A percentile compares a stretch with the other conserved stretches of the same genome.
phyloP scores from a whole-genome alignment of 2,888 invertebrate genomes.

The Pilophorus perplexus region DNA sequence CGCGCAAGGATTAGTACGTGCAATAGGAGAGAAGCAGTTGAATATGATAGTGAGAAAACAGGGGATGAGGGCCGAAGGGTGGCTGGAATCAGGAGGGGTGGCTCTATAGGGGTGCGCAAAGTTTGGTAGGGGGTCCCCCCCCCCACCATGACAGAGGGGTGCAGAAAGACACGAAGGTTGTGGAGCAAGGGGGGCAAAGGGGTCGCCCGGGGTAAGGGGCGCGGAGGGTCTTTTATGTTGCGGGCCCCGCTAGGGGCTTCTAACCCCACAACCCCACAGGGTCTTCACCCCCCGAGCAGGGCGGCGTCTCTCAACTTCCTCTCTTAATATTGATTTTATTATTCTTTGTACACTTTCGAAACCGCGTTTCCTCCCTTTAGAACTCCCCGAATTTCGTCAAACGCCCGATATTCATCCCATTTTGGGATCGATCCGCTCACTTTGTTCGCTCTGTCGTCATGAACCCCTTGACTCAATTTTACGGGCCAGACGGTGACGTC shows the following conservation, averaged over 20 bases:
- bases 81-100: too few species aligned
- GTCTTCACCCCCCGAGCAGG: constrained; percentile 33
- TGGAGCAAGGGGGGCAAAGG: too few species aligned
- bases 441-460: neutral
- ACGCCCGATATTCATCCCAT: neutral
- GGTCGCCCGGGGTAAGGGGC: too few species aligned
- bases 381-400: neutral
- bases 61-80: too few species aligned
- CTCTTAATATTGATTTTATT: constrained; percentile 10
- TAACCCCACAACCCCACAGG: constrained; percentile 39
- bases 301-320: neutral
- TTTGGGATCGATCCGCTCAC: neutral
- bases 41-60: too few species aligned
- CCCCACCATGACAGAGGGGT: too few species aligned
- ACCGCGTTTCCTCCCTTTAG: neutral
- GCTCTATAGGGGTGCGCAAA: too few species aligned
- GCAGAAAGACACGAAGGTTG: too few species aligned
- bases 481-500: constrained; percentile 6
- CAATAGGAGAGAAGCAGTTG: too few species aligned
- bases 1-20: too few species aligned
- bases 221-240: too few species aligned
- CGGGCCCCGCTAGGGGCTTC: constrained; percentile 24
- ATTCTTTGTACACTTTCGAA: neutral
- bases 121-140: too few species aligned
- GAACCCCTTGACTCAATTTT: neutral